Percentiles rank a stretch among this genome's conserved stretches.
Conservation (phyloP, 2,797 vertebrate species). For the Phoxinus dragarum region DNA sequence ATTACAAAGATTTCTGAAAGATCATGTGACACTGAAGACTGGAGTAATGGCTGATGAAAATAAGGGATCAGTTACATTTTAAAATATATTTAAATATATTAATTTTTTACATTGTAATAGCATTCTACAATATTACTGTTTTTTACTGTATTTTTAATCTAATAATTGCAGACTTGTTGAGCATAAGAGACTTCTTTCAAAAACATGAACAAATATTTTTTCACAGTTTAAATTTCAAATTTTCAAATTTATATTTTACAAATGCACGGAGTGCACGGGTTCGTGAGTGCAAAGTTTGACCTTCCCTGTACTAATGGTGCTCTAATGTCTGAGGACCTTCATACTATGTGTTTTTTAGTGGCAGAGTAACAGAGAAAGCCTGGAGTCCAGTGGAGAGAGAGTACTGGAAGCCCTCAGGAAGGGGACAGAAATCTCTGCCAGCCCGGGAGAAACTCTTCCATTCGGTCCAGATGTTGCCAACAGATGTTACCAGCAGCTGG, state of each 20-base stretch:
- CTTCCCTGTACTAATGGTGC: neutral
- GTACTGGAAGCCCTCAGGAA: slow-evolving; percentile 84
- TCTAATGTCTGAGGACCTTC: neutral
- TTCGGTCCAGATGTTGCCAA: slow-evolving; percentile 78
- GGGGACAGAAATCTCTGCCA: slow-evolving; percentile 76
- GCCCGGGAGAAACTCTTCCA: slow-evolving; percentile 78
- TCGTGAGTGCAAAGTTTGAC: neutral
- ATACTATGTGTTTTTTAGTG: slow-evolving; percentile 77
- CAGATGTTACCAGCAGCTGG: slow-evolving; percentile 89
- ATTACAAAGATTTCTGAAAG: slow-evolving; percentile 6
- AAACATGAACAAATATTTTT: neutral
- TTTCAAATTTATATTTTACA: neutral
- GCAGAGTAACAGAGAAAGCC: slow-evolving; percentile 82
- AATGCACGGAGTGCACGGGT: neutral
- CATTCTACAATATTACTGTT: neutral
- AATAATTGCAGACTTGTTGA: neutral
- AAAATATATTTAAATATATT: neutral
- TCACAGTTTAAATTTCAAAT: neutral
- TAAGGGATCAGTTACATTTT: neutral
- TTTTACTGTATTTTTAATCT: neutral
- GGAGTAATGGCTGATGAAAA: neutral
- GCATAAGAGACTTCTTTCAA: neutral
- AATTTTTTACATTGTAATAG: neutral
- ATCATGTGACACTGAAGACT: neutral
- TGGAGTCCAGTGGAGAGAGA: slow-evolving; percentile 85